phyloP scores from a whole-genome alignment of 2,888 invertebrate genomes.

The Coleophora flavipennella region DNA sequence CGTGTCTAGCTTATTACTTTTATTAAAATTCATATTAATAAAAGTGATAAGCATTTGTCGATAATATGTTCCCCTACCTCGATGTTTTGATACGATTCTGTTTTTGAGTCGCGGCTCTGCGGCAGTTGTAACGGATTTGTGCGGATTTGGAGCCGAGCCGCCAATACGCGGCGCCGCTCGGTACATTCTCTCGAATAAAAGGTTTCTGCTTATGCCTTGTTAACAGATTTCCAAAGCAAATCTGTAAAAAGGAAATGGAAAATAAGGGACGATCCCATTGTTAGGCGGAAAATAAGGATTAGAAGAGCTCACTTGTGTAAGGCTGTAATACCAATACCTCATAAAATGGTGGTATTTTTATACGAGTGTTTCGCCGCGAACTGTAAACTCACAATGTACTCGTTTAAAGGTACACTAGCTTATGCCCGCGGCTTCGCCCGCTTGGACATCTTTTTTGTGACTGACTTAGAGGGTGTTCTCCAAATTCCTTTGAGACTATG shows the following conservation, averaged over 20 bases:
- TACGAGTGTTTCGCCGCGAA: too few species aligned
- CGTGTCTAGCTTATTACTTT: too few species aligned
- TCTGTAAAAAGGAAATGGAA: constrained; percentile 21
- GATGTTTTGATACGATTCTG: constrained; percentile 45
- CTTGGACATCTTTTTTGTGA: too few species aligned
- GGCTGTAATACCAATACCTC: too few species aligned
- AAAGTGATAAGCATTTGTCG: background rate
- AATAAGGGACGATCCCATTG: constrained; percentile 20
- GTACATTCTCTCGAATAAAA: constrained; percentile 54
- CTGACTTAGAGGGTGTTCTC: too few species aligned
- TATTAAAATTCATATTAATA: too few species aligned
- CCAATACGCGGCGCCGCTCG: constrained; percentile 53
- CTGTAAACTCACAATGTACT: too few species aligned
- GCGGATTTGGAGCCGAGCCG: constrained; percentile 53
- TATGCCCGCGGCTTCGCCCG: too few species aligned
- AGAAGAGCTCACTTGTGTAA: constrained; percentile 16
- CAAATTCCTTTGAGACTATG: too few species aligned
- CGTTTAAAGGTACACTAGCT: too few species aligned
- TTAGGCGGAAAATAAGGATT: constrained; percentile 24
- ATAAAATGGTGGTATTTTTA: too few species aligned
- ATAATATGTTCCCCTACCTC: constrained; percentile 16
- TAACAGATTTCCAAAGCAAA: constrained; percentile 46
- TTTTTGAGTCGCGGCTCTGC: constrained; percentile 39
- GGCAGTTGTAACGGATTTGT: too few species aligned
- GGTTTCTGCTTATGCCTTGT: constrained; percentile 47